A percentile compares a stretch with the other conserved stretches of the same genome.
Conservation (phyloP, 1,140 invertebrate genomes). For the Caerostris extrusa region DNA sequence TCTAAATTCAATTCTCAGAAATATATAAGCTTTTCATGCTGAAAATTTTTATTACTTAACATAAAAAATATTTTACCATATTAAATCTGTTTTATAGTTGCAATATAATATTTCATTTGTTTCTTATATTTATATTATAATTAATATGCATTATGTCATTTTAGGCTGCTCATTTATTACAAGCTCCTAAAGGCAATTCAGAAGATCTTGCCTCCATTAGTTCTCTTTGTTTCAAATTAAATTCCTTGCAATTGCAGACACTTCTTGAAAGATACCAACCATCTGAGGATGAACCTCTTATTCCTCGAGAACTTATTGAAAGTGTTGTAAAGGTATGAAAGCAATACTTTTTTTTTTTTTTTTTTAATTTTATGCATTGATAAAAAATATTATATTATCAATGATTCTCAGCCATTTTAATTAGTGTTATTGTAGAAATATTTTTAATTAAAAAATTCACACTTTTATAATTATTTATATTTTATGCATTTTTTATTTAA, state of each 20-base stretch:
- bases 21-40: no score
- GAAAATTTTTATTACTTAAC: background rate
- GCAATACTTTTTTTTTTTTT: background rate
- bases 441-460: no score
- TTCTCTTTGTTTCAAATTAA: conserved; percentile 98
- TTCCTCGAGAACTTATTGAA: conserved; percentile 86
- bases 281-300: conserved; percentile 84
- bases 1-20: no score
- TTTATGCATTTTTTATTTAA: no score
- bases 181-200: conserved; percentile 92
- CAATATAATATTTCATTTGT: no score
- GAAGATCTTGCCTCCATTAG: conserved; percentile 95
- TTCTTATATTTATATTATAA: background rate
- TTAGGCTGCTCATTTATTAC: conserved; percentile 83
- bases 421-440: no score
- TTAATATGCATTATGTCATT: background rate
- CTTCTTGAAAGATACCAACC: conserved; percentile 92
- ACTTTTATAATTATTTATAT: no score
- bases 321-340: conserved; percentile 86
- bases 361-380: no score
- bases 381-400: no score
- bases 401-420: no score
- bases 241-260: conserved; percentile 95
- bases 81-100: no score
- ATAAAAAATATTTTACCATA: no score